phyloP scores from a whole-genome alignment of 2,888 invertebrate genomes.

The Boloria euphrosyne region DNA sequence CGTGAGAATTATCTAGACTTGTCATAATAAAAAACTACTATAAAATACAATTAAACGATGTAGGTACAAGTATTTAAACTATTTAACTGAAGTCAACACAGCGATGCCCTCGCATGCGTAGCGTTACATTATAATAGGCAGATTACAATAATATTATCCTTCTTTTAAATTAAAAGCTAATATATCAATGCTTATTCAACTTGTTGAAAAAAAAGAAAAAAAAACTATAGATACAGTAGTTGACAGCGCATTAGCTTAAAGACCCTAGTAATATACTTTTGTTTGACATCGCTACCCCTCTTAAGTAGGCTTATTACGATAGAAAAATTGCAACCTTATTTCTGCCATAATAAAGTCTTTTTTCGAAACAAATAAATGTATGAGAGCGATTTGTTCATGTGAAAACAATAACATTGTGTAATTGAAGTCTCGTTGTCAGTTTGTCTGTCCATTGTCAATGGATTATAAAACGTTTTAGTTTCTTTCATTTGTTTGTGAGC shows the following conservation, averaged over 20 bases:
- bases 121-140: background rate
- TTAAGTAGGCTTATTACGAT: slow-evolving; percentile 13
- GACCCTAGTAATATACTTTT: slow-evolving; percentile 20
- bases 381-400: slow-evolving; percentile 24
- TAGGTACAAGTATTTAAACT: too few species aligned
- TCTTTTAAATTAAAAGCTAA: slow-evolving; percentile 7
- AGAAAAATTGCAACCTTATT: slow-evolving; percentile 1
- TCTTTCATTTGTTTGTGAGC: background rate
- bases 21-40: too few species aligned
- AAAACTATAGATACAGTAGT: slow-evolving; percentile 9
- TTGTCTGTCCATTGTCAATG: slow-evolving; percentile 17
- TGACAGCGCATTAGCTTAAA: slow-evolving; percentile 22
- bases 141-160: background rate
- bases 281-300: slow-evolving; percentile 26
- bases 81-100: too few species aligned
- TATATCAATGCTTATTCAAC: slow-evolving; percentile 12
- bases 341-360: background rate
- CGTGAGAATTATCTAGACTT: too few species aligned
- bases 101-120: too few species aligned
- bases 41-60: too few species aligned
- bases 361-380: slow-evolving; percentile 4
- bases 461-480: slow-evolving; percentile 22
- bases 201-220: too few species aligned
- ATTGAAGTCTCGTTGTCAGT: slow-evolving; percentile 26
- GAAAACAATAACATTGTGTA: slow-evolving; percentile 37